Base-by-base conservation (phyloP, 2,888 invertebrate species). In the Drepanosiphum platanoidis region DNA sequence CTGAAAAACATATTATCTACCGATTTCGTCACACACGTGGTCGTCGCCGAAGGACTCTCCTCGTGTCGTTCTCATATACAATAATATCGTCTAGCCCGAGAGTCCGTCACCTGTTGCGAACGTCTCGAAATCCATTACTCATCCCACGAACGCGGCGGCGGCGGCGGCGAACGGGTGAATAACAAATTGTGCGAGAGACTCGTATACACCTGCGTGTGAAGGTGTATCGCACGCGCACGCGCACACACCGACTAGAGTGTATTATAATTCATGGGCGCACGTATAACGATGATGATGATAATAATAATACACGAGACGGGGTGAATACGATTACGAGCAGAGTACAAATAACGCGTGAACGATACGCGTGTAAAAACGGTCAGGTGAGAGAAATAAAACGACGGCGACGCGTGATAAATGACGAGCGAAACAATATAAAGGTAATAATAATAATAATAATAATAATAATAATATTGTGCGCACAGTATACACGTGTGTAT, bases 361-460 rank as follows among this genome's bases (percentile, higher is more conserved):
- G 77, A 36, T 36, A 34, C 61, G 77, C 36, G 71, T 58, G 58
- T 71, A 61, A 70, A n/a, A 42, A 66, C 74, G 82, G 61, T 74
- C 82, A 66, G 82, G 82, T 64, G 82, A 83, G 82, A 83, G 82
- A 83, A 82, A 82, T 82, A 82, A 82, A 82, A 82, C 82, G 82
- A 83, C 79, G 66, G 30, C 61, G 34, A 58, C 22, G 66, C 82
- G 82, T 83, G 82, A 83, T 83, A 83, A 83, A 83, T 74, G 82
- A 83, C 46, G 74, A 82, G 82, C 82, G 61, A 72, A 82, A 82
- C 82, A 72, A 82, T 72, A 66, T 66, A 66, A 64, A 36, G 36
- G 36, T 75, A 71, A 81, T 81, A 81, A 81, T 36, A 81, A 81
- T 81, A 81, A 22, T 58, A 58, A n/a, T 58, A 58, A 58, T 58